phyloP scores from a whole-genome alignment of 2,113 vertebrate genomes.

The Pithys albifrons region DNA sequence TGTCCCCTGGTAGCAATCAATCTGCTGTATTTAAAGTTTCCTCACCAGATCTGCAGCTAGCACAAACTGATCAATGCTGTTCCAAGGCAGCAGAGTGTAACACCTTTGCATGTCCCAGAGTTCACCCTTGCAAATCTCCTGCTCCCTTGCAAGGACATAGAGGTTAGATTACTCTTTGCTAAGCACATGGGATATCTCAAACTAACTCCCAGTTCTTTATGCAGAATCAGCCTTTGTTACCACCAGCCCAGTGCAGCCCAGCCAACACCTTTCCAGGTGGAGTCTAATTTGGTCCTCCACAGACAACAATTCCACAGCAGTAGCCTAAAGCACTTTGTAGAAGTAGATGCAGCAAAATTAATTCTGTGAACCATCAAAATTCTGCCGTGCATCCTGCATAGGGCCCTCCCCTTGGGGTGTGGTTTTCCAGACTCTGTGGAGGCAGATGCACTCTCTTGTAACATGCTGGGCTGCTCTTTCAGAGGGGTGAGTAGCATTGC shows the following conservation, averaged over 20 bases:
- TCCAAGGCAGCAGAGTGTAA: background rate
- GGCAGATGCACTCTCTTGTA: background rate
- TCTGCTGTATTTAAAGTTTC: constrained; percentile 51
- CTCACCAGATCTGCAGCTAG: constrained; percentile 12
- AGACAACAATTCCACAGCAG: background rate
- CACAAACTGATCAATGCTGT: constrained; percentile 54
- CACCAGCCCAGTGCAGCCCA: background rate
- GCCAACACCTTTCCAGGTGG: background rate
- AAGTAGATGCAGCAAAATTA: background rate
- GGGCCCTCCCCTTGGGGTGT: background rate
- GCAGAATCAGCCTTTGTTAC: background rate
- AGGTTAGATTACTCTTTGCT: background rate
- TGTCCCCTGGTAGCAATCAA: constrained; percentile 49
- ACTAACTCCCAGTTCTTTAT: background rate
- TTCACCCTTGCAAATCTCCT: background rate
- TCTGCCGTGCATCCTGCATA: background rate
- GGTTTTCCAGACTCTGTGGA: background rate
- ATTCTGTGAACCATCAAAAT: background rate
- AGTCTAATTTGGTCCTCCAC: background rate
- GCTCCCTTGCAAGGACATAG: background rate
- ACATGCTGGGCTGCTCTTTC: background rate
- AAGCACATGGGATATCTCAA: background rate
- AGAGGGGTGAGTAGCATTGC: background rate
- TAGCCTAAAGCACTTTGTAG: background rate
- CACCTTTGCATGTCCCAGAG: background rate